A percentile compares a stretch with the other conserved stretches of the same genome.
phyloP scores from a whole-genome alignment of 2,888 invertebrate genomes.

The Troides oblongomaculatus region DNA sequence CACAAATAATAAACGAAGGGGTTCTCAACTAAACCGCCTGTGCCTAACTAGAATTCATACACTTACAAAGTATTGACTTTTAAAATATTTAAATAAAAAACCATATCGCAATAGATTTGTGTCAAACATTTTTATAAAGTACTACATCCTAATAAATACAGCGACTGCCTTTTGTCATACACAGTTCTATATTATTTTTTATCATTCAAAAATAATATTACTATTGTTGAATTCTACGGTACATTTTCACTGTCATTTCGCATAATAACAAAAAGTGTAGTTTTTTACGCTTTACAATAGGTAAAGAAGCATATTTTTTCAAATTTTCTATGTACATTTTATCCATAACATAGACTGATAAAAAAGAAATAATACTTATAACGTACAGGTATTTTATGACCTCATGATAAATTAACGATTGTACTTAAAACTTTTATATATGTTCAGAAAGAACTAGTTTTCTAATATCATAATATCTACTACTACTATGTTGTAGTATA shows the following conservation, averaged over 20 bases:
- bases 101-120: background rate
- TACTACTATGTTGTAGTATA: too few species aligned
- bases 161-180: background rate
- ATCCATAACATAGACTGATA: conserved; percentile 1
- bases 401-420: background rate
- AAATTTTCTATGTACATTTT: conserved; percentile 14
- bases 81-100: background rate
- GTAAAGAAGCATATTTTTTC: conserved; percentile 12
- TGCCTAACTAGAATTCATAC: conserved; percentile 6
- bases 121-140: background rate
- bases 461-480: too few species aligned
- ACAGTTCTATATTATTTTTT: background rate
- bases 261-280: conserved; percentile 23
- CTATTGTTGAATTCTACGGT: conserved; percentile 13
- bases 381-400: background rate
- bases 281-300: conserved; percentile 10
- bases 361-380: background rate
- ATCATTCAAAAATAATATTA: background rate
- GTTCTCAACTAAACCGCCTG: conserved; percentile 27
- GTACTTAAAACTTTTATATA: background rate
- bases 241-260: conserved; percentile 18
- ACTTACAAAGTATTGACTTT: background rate
- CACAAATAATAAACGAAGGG: conserved; percentile 51
- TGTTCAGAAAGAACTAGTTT: too few species aligned
- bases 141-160: background rate